Conservation (phyloP, 2,797 vertebrate species). For the Apogon hyalosoma region DNA sequence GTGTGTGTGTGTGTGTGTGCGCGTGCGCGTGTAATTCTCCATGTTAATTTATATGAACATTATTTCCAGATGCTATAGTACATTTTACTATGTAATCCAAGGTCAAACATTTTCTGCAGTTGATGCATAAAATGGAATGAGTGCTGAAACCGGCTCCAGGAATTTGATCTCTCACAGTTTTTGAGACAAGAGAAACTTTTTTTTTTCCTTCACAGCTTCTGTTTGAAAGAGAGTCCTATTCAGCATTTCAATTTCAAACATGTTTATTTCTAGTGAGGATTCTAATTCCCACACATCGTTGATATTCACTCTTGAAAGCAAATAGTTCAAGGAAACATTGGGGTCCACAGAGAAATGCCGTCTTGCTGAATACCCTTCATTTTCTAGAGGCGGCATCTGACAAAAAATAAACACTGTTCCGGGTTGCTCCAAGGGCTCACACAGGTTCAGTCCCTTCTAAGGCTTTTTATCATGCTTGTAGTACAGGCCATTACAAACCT, state of each 20-base stretch:
- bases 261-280: constrained; percentile 69
- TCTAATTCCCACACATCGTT: constrained; percentile 79
- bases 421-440: constrained; percentile 32
- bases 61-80: neutral
- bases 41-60: neutral
- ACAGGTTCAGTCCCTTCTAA: constrained; percentile 35
- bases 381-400: constrained; percentile 49
- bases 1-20: no score
- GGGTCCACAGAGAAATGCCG: constrained; percentile 64
- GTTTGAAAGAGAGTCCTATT: constrained; percentile 45
- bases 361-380: constrained; percentile 57
- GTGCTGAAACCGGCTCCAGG: constrained; percentile 12
- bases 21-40: constrained; percentile 2
- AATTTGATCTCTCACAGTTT: constrained; percentile 27
- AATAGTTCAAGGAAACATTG: constrained; percentile 75
- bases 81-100: constrained; percentile 25
- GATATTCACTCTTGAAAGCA: constrained; percentile 79
- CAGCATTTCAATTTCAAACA: constrained; percentile 75
- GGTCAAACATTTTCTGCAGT: constrained; percentile 20
- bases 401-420: constrained; percentile 41
- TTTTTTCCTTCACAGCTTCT: neutral
- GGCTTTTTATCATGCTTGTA: constrained; percentile 66
- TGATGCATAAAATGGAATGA: constrained; percentile 10
- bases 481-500: constrained; percentile 68
- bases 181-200: constrained; percentile 23